These are phyloP conservation scores for Papilio helenus DNA, from an alignment of 1,140 invertebrate genomes.

Conservation along the genomic window DNA sequence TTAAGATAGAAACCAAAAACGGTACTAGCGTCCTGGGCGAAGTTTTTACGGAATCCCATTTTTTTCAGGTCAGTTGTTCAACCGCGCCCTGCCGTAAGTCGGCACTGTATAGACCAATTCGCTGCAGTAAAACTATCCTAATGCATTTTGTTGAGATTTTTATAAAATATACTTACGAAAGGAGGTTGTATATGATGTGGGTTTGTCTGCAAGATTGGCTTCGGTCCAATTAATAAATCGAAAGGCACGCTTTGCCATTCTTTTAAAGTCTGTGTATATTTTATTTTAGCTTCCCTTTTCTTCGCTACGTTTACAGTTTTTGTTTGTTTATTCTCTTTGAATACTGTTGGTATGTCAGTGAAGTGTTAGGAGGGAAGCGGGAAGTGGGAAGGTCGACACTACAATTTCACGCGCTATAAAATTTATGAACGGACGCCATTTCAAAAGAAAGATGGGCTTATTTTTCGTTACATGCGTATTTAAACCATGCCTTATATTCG, in stretches of 20 bases:
- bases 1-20: background rate
- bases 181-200: background rate
- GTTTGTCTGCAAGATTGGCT: background rate
- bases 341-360: background rate
- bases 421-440: conserved; percentile 34
- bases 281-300: background rate
- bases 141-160: background rate
- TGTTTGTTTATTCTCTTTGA: background rate
- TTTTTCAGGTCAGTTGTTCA: background rate
- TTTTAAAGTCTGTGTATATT: conserved; percentile 1
- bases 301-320: background rate
- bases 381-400: conserved; percentile 12
- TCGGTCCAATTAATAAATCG: background rate
- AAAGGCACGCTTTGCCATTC: background rate
- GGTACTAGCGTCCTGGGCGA: background rate
- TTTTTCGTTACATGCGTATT: conserved; percentile 19
- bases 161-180: background rate
- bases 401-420: conserved; percentile 40
- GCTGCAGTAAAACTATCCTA: background rate
- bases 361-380: conserved; percentile 10
- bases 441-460: conserved; percentile 16
- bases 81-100: no score
- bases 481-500: background rate
- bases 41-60: no score
- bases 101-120: no score